Percentiles rank a stretch among this genome's conserved stretches.
Conservation (phyloP, 2,113 vertebrate species). For the Protobothrops mucrosquamatus region DNA sequence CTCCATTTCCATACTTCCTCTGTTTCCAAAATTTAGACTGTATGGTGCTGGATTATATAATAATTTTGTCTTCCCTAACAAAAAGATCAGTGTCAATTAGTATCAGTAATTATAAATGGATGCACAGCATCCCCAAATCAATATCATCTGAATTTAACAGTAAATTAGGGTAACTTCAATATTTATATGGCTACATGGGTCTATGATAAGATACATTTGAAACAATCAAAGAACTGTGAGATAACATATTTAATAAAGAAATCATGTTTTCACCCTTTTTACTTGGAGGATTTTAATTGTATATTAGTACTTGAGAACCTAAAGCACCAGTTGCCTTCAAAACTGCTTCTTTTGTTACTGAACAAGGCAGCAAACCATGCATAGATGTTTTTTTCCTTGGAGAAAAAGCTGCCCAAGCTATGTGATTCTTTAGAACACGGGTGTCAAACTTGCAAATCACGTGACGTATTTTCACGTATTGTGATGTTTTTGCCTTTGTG, state of each 20-base stretch:
- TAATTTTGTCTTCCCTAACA: too few species aligned
- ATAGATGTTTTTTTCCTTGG: neutral
- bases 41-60: too few species aligned
- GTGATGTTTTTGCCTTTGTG: too few species aligned
- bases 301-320: constrained; percentile 33
- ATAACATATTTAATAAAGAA: neutral
- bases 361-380: neutral
- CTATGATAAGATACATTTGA: neutral
- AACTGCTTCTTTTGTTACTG: neutral
- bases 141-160: too few species aligned
- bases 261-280: neutral
- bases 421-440: neutral
- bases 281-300: neutral
- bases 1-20: too few species aligned
- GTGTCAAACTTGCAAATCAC: too few species aligned
- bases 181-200: neutral
- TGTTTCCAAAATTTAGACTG: too few species aligned
- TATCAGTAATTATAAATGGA: too few species aligned
- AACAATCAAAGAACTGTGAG: neutral
- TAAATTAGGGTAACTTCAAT: neutral
- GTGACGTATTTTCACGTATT: too few species aligned
- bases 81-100: too few species aligned
- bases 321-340: neutral
- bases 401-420: neutral
- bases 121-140: too few species aligned